phyloP scores from a whole-genome alignment of 2,888 invertebrate genomes.

The Andrena dorsata region DNA sequence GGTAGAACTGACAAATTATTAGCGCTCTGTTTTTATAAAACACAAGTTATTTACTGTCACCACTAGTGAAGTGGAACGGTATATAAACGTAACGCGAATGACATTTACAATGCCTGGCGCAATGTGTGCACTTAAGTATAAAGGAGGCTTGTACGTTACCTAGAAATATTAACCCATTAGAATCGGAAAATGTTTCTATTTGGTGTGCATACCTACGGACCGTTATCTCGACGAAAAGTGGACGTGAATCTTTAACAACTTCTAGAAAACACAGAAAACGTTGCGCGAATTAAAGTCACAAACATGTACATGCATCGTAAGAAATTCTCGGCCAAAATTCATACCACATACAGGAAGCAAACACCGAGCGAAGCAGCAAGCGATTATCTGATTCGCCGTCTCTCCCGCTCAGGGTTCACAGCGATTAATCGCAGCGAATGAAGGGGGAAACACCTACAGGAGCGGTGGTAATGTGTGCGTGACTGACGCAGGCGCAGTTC shows the following conservation, averaged over 20 bases:
- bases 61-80: neutral
- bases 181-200: constrained; percentile 34
- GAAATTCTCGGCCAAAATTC: constrained; percentile 39
- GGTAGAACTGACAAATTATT: neutral
- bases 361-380: constrained; percentile 38
- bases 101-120: neutral
- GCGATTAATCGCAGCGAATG: no score
- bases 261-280: constrained; percentile 41
- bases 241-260: constrained; percentile 27
- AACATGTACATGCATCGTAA: constrained; percentile 26
- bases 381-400: constrained; percentile 30
- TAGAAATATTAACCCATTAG: constrained; percentile 63
- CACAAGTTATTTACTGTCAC: neutral
- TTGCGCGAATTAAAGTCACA: constrained; percentile 17
- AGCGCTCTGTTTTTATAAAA: neutral
- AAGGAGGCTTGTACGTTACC: constrained; percentile 55
- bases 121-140: neutral
- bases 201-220: constrained; percentile 16
- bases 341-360: constrained; percentile 48
- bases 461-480: no score
- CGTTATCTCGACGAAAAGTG: constrained; percentile 31
- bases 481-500: no score
- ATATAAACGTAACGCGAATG: neutral
- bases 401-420: no score
- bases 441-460: no score